Base-by-base conservation (phyloP, 1,140 invertebrate genomes). In the Oppia nitens region DNA sequence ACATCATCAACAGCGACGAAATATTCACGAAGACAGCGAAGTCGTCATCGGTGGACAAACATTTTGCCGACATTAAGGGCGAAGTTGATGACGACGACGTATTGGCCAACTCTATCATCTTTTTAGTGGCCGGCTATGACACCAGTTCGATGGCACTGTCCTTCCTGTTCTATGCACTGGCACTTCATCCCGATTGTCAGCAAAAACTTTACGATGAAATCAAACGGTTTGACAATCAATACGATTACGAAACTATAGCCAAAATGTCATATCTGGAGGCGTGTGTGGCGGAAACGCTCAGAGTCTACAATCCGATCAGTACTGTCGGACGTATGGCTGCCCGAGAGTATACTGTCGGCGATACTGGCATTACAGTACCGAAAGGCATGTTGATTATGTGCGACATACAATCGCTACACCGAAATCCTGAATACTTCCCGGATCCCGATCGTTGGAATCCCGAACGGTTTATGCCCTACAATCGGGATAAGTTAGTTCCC, bases 51-150 rank as follows among this genome's bases (percentile, higher is more conserved):
- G n/a, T n/a, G n/a, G n/a, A n/a, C n/a, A n/a, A n/a, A n/a, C n/a
- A n/a, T n/a, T n/a, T n/a, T n/a, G 45, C 12, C 45, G 45, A 12
- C 12, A 47, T n/a, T 47, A n/a, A 47, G 45, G 45, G 45, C 45
- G n/a, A 47, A n/a, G 12, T 47, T 47, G 45, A 47, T 47, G 45
- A 79, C 47, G 75, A 79, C 17, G 78, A 83, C 63, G 75, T 87
- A 4, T 70, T 80, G 1, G 76, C 79, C 0, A 80, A 84, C 62
- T 75, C 77, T 0, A 69, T 79, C 1, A 29, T 81, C 4, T 84
- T 85, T 63, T 81, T 83, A 62, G 69, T 75, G 1, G 83, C 77
- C 55, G 81, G 80, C 1, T 83, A 78, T 62, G 80, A 82, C 65
- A 81, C 80, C 0, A 74, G 76, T 0, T 70, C 78, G 0, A 75